phyloP scores from a whole-genome alignment of 2,113 vertebrate species.

The Xenus cinereus region DNA sequence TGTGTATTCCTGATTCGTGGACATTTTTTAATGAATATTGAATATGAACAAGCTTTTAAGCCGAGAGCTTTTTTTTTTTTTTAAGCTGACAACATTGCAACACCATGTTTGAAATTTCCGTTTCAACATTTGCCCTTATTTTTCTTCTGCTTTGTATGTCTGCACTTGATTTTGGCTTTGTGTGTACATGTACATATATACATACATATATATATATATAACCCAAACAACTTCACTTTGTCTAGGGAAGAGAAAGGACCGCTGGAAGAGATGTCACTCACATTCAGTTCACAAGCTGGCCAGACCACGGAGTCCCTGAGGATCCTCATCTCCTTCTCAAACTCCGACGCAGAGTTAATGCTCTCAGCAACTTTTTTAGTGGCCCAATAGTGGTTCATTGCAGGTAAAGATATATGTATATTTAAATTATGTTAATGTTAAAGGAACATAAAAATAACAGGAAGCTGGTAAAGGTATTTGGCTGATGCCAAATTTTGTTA shows the following conservation, averaged over 20 bases:
- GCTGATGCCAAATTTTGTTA: neutral
- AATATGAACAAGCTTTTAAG: neutral
- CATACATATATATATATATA: neutral
- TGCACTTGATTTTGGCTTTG: neutral
- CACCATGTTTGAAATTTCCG: neutral
- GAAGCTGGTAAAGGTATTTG: neutral
- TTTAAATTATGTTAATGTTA: neutral
- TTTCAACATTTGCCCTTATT: neutral
- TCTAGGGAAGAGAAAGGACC: slow-evolving; percentile 84
- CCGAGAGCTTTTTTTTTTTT: too few relatives aligned
- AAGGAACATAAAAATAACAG: neutral
- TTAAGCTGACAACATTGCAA: neutral
- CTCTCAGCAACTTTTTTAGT: slow-evolving; percentile 94
- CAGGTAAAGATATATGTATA: slow-evolving; percentile 78
- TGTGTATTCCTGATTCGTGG: neutral
- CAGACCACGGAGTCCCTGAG: slow-evolving; percentile 92
- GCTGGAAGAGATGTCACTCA: slow-evolving; percentile 89
- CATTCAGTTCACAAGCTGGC: slow-evolving; percentile 97
- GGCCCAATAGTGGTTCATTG: slow-evolving; percentile 94
- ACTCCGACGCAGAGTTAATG: slow-evolving; percentile 88
- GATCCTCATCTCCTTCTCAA: slow-evolving; percentile 93
- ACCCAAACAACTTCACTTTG: neutral
- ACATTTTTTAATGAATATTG: neutral
- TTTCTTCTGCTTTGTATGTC: neutral
- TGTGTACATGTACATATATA: neutral